Percentiles rank a stretch among this genome's conserved stretches.
Conservation (phyloP, 2,797 vertebrate genomes). For the Anolis apletophallus region DNA sequence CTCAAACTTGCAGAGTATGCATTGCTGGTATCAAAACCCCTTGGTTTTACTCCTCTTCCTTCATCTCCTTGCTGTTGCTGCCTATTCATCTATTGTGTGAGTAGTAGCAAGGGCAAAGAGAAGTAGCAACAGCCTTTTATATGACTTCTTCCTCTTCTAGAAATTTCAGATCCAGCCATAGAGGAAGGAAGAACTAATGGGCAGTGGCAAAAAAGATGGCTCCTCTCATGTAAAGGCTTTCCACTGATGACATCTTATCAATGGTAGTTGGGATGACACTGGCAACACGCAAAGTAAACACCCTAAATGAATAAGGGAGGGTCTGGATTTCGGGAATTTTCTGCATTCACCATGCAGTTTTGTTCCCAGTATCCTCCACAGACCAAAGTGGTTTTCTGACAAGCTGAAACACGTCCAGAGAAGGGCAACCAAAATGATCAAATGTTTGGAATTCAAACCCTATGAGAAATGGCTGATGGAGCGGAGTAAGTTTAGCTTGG, state of each 20-base stretch:
- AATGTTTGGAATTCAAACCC: no score
- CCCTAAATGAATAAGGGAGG: background rate
- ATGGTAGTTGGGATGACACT: background rate
- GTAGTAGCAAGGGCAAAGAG: background rate
- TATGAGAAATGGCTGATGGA: no score
- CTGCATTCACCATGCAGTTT: background rate
- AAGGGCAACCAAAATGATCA: no score
- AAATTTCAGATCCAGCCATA: background rate
- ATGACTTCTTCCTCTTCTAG: background rate
- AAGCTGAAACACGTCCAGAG: no score
- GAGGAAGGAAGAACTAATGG: background rate
- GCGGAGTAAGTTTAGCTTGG: no score
- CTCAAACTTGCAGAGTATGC: background rate
- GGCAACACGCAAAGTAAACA: background rate
- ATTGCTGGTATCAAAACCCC: background rate
- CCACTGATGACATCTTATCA: background rate
- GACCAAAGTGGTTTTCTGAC: background rate
- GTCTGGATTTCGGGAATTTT: background rate
- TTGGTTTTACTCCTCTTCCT: background rate
- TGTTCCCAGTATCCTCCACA: background rate
- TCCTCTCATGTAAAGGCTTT: background rate
- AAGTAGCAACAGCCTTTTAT: background rate
- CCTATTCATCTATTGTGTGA: background rate
- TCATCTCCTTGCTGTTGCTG: background rate
- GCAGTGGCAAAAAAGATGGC: background rate